Base-by-base conservation (phyloP, 2,888 invertebrate genomes). In the Charanyca ferruginea region DNA sequence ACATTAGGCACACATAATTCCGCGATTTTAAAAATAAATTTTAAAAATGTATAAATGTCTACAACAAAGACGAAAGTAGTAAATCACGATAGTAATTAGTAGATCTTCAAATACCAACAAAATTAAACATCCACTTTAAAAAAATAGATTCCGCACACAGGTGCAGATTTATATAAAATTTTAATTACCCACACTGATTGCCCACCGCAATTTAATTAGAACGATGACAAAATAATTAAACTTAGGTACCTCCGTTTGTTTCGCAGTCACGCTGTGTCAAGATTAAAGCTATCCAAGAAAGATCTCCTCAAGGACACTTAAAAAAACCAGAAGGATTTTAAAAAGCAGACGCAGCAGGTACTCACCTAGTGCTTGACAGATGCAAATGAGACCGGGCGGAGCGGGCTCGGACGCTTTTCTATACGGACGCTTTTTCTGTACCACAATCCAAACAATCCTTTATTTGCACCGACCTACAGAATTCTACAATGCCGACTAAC, bases 321-420 rank as follows among this genome's bases (percentile, higher is more conserved):
- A 81, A 85, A 87, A 87, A 80, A 81, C 81, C 75, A 76, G 85
- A 81, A 81, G 85, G 80, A 86, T 90, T 88, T 90, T 87, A 88
- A 91, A 91, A 90, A 90, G 89, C 90, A 87, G 87, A 87, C 89
- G 80, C 83, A 85, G 87, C 87, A 84, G 85, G 85, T 89, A 93
- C 93, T 92, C 71, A 91, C 91, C 90, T 87, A 90, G 91, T 92
- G 87, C 90, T 92, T 90, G 91, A 90, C 90, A 88, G 91, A 91
- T 91, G 92, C 88, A 91, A 93, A 93, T 91, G 90, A 91, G 91
- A 88, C 85, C 87, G 85, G 86, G 86, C 86, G 85, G 85, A 86
- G 78, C 80, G 81, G 80, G 76, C 85, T 86, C 84, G 86, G 84
- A 81, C 86, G 89, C 85, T 87, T 88, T 83, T 83, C 85, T 84